Conservation (phyloP, 1,140 invertebrate genomes). For the Halyomorpha halys region DNA sequence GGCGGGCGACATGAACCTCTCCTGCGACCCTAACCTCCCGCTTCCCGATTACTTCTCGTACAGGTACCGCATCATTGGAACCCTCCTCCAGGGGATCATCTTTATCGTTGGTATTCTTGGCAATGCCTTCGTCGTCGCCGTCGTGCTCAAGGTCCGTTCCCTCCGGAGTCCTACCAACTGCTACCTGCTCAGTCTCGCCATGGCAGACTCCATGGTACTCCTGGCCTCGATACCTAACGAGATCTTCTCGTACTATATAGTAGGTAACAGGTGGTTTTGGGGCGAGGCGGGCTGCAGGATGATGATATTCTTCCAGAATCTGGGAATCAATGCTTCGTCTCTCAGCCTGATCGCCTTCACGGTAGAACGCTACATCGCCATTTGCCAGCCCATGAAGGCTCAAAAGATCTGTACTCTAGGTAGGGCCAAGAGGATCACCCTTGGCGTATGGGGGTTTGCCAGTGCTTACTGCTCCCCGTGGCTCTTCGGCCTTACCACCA, state of each 20-base stretch:
- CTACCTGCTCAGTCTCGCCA: constrained; percentile 48
- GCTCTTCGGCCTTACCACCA: constrained; percentile 40
- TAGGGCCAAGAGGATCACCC: constrained; percentile 47
- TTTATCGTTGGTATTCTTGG: constrained; percentile 46
- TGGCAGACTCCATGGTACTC: constrained; percentile 49
- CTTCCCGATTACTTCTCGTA: constrained; percentile 40
- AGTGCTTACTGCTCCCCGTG: constrained; percentile 44
- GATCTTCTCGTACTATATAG: constrained; percentile 46
- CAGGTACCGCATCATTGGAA: constrained; percentile 44
- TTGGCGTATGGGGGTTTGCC: constrained; percentile 48
- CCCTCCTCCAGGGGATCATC: constrained; percentile 46
- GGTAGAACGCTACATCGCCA: constrained; percentile 64
- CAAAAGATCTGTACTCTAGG: constrained; percentile 40
- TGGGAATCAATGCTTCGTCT: constrained; percentile 58
- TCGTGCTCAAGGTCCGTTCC: constrained; percentile 38
- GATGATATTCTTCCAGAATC: constrained; percentile 52
- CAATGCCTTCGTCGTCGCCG: constrained; percentile 45
- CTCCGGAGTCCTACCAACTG: constrained; percentile 54
- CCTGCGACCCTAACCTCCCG: constrained; percentile 18
- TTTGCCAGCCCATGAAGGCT: constrained; percentile 51
- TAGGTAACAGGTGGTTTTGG: constrained; percentile 40
- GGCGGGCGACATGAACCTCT: constrained; percentile 20
- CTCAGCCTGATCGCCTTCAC: constrained; percentile 57
- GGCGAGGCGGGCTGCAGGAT: constrained; percentile 47
- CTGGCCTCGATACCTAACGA: constrained; percentile 48